A percentile compares a stretch with the other conserved stretches of the same genome.
Conservation (phyloP, 2,888 invertebrate species). For the Stenchaetothrips biformis region DNA sequence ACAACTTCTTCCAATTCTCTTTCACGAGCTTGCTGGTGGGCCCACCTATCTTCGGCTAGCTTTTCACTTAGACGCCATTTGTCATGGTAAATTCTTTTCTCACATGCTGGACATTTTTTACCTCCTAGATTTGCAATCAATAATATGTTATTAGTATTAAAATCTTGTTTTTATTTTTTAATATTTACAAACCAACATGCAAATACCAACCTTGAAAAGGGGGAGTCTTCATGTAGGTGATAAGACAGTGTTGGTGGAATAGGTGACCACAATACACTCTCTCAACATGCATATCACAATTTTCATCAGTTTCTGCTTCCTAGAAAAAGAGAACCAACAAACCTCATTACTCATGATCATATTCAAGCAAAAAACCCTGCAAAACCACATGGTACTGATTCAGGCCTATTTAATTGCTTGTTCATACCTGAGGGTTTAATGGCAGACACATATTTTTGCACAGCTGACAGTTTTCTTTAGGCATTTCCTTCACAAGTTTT, state of each 20-base stretch:
- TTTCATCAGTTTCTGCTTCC: conserved; percentile 54
- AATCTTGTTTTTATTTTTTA: background rate
- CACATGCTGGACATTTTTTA: conserved; percentile 62
- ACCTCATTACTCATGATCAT: background rate
- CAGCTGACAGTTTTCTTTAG: conserved; percentile 58
- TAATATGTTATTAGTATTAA: background rate
- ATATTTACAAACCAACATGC: background rate
- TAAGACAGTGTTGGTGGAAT: conserved; percentile 64
- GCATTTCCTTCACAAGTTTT: conserved; percentile 57
- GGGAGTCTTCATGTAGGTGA: conserved; percentile 63
- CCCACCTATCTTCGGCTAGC: conserved; percentile 69
- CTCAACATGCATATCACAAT: conserved; percentile 58
- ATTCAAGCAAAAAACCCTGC: background rate
- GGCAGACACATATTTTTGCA: conserved; percentile 60
- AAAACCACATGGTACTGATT: background rate
- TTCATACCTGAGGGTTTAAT: conserved; percentile 50
- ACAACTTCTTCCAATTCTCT: conserved; percentile 70
- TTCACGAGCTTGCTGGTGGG: conserved; percentile 68
- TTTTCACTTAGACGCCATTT: conserved; percentile 66
- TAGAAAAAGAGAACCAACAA: conserved; percentile 39
- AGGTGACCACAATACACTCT: conserved; percentile 68
- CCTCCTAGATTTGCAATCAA: conserved; percentile 50
- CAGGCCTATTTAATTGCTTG: conserved; percentile 27
- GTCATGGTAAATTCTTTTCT: conserved; percentile 62
- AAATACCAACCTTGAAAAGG: conserved; percentile 57